These are phyloP conservation scores for Epirrhoe tristata DNA, from an alignment of 2,888 invertebrate species.

Conservation along the genomic window DNA sequence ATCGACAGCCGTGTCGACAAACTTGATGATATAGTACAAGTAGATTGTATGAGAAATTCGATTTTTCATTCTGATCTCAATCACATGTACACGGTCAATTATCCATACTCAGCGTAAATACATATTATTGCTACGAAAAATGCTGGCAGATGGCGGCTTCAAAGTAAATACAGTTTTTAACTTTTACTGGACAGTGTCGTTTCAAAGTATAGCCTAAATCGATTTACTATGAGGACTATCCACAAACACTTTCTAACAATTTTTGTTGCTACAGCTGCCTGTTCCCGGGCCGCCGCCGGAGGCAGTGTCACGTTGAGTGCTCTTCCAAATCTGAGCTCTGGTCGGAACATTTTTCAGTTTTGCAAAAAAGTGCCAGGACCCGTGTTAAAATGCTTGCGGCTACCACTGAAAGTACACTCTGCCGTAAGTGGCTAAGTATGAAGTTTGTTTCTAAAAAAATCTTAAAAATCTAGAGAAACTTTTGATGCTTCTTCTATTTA, in stretches of 20 bases:
- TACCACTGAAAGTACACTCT: conserved; percentile 16
- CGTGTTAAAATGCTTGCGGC: conserved; percentile 31
- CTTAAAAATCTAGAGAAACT: neutral
- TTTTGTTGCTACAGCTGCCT: conserved; percentile 40
- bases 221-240: too few relatives aligned
- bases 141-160: too few relatives aligned
- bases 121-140: too few relatives aligned
- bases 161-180: too few relatives aligned
- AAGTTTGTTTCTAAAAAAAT: neutral
- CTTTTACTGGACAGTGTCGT: too few relatives aligned
- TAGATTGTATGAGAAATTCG: neutral
- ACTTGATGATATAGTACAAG: conserved; percentile 5
- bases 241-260: conserved; percentile 13
- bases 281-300: conserved; percentile 33
- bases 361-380: conserved; percentile 22
- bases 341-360: conserved; percentile 19
- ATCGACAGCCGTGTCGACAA: conserved; percentile 7
- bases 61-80: neutral
- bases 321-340: conserved; percentile 30
- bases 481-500: neutral
- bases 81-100: too few relatives aligned
- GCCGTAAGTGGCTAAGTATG: conserved; percentile 1
- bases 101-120: too few relatives aligned
- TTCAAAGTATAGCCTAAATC: too few relatives aligned
- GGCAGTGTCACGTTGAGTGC: conserved; percentile 33